These are phyloP conservation scores for Nasonia vitripennis DNA, from an alignment of 1,140 invertebrate genomes.

Conservation along the genomic window DNA sequence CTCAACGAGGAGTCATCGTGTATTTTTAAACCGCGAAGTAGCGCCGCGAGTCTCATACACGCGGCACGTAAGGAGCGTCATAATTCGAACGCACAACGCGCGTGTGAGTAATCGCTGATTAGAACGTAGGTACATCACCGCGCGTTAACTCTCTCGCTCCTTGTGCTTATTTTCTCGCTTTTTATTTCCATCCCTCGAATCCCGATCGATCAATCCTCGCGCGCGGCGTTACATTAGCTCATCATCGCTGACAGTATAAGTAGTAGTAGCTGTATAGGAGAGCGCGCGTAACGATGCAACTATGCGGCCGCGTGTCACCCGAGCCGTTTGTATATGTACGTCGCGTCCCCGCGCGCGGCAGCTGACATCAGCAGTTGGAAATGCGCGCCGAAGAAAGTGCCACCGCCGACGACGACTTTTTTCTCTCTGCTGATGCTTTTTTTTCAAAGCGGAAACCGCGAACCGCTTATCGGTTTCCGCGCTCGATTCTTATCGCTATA, in stretches of 20 bases:
- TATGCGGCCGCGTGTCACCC: slow-evolving; percentile 48
- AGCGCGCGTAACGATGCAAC: slow-evolving; percentile 39
- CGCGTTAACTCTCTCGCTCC: too few species aligned
- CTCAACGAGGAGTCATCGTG: slow-evolving; percentile 34
- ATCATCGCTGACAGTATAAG: neutral
- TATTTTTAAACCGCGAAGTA: slow-evolving; percentile 44
- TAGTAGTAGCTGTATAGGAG: neutral
- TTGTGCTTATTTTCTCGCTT: neutral
- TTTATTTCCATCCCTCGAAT: neutral
- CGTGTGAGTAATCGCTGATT: slow-evolving; percentile 32
- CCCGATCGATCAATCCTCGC: neutral
- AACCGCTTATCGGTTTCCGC: slow-evolving; percentile 3
- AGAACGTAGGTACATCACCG: neutral
- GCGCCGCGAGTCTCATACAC: neutral
- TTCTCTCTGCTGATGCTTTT: neutral
- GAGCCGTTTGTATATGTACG: slow-evolving; percentile 20
- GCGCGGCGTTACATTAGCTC: neutral
- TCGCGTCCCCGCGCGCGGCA: neutral
- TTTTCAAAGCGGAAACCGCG: slow-evolving; percentile 20
- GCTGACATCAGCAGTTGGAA: slow-evolving; percentile 39
- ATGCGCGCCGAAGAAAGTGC: slow-evolving; percentile 31
- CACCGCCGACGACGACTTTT: neutral
- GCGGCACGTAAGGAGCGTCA: neutral
- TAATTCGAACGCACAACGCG: slow-evolving; percentile 25
- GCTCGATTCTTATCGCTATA: neutral